Evolutionary conservation across 2,113 vertebrate species (phyloP).

Genomic region (Drymodes brunneopygia): DNA sequence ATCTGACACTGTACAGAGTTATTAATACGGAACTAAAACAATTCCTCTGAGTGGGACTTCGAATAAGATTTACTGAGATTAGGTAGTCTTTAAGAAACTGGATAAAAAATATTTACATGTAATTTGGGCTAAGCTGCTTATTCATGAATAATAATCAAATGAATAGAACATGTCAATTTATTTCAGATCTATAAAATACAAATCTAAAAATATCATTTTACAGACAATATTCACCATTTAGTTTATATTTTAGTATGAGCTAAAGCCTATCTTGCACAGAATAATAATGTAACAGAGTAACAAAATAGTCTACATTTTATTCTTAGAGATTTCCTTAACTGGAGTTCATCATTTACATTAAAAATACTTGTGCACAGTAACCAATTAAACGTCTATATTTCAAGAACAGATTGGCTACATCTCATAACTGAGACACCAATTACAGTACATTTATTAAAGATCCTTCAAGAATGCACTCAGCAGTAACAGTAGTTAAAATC

Average conservation of each 20-base stretch:
- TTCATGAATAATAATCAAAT: neutral
- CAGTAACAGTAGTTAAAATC: conserved; percentile 32
- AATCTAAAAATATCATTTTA: conserved; percentile 16
- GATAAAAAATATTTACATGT: neutral
- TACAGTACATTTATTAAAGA: conserved; percentile 54
- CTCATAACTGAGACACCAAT: conserved; percentile 37
- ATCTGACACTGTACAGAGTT: rapidly evolving
- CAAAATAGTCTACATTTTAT: neutral
- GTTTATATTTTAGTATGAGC: neutral
- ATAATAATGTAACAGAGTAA: too few relatives aligned
- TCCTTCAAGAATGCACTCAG: conserved; percentile 24
- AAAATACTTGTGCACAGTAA: neutral
- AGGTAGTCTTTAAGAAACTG: neutral
- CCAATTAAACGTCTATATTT: neutral
- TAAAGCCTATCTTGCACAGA: neutral
- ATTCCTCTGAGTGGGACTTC: neutral
- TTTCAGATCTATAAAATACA: conserved; percentile 35
- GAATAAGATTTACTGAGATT: neutral
- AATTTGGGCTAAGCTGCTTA: neutral
- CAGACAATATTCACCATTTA: neutral
- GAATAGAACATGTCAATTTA: conserved; percentile 14
- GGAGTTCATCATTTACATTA: neutral
- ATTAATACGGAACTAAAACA: neutral
- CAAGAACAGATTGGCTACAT: neutral
- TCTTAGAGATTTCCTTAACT: neutral